phyloP scores from a whole-genome alignment of 2,797 vertebrate genomes.

The Melopsittacus undulatus region DNA sequence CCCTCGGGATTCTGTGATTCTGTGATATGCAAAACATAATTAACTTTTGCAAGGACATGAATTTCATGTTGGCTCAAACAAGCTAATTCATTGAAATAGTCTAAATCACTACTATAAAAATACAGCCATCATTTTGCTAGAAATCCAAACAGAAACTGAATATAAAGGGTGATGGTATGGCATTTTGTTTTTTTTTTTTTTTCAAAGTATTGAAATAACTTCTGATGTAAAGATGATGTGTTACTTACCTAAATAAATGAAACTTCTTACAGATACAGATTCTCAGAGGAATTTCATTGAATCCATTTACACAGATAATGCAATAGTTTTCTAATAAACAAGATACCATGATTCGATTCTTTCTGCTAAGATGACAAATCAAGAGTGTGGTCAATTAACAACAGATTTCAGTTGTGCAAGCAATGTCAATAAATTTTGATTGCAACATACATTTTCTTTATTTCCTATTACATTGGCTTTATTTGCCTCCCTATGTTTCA shows the following conservation, averaged over 20 bases:
- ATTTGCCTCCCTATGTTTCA: not conserved
- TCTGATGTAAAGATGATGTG: not conserved
- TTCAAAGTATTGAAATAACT: not conserved
- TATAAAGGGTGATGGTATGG: not conserved
- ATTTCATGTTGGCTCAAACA: not conserved
- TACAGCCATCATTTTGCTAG: not conserved
- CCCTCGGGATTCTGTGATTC: too few relatives aligned
- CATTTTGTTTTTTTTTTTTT: not conserved
- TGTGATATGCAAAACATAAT: not conserved
- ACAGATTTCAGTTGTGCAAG: not conserved
- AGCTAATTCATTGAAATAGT: not conserved
- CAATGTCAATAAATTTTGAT: not conserved
- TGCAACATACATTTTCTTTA: not conserved
- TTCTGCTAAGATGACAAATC: not conserved
- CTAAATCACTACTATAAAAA: not conserved
- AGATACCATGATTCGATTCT: not conserved
- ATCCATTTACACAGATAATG: not conserved
- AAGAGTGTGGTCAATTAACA: not conserved
- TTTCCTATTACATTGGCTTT: not conserved
- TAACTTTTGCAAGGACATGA: not conserved
- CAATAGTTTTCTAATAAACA: not conserved
- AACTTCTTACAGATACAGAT: not conserved
- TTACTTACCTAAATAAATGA: not conserved
- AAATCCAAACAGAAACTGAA: not conserved
- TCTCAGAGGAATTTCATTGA: not conserved